Evolutionary conservation across 1,140 invertebrate genomes (phyloP), one percentile per base, ranked within the genome.

Genomic region (Pseudomyrmex pallidus): DNA sequence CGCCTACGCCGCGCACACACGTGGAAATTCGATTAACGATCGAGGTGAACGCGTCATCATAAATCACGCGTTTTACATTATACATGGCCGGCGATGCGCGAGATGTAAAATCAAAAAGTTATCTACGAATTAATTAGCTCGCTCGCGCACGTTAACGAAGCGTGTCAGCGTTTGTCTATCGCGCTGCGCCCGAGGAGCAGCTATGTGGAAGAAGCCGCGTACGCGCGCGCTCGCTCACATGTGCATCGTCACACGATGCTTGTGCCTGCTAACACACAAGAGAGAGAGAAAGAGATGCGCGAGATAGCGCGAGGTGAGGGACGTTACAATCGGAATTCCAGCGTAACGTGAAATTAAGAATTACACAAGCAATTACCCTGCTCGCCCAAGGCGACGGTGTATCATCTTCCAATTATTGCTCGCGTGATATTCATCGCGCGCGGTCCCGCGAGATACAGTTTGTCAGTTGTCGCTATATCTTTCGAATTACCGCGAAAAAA

Each of bases 281-380:
- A 35, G 35, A 35, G 5, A 35, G 86, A 80, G 89, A 91, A 5
- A 35, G 86, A 80, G 89, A 91, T 92, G 89, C 68, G 85, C 68
- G 85, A 91, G 85, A 86, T 84, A 86, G 50, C 74, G 83, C 64
- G 5, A 64, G 73, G 64, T 83, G n/a, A 57, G 78, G 62, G 63
- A 83, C 84, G 88, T 87, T 86, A 87, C 90, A 90, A 91, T 91
- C 83, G 89, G 89, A 91, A 92, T 92, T 92, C 90, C 91, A 90
- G 91, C 90, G 92, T 93, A 92, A 93, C 92, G 91, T 93, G 90
- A 93, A 93, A 93, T 93, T 93, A 93, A 93, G 92, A 93, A 93
- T 93, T 93, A 93, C 92, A 93, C 92, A 91, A 92, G 93, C 92
- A 93, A 93, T 93, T 93, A 93, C 91, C 89, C 87, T 78, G 90